Percentiles rank a stretch among this genome's conserved stretches.
Evolutionary conservation across 2,888 invertebrate species (phyloP).

Genomic region (Chironomus tentans): DNA sequence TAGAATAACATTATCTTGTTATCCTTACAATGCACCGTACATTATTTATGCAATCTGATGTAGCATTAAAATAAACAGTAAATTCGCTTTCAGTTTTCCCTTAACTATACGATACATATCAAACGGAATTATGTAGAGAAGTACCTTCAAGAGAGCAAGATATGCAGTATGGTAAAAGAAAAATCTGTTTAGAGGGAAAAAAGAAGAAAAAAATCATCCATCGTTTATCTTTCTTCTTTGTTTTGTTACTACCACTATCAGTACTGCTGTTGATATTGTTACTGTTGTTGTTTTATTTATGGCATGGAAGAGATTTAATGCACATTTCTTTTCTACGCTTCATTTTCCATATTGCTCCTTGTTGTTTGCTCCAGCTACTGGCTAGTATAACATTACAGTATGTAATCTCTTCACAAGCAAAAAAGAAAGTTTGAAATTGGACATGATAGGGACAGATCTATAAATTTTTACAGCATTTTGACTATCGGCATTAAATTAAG

Average conservation of each 20-base stretch:
- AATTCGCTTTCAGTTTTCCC: neutral
- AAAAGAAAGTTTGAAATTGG: neutral
- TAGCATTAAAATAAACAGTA: slow-evolving; percentile 19
- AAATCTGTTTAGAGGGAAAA: neutral
- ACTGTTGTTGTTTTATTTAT: slow-evolving; percentile 4
- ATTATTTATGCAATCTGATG: slow-evolving; percentile 1
- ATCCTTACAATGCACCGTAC: neutral
- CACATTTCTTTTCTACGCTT: neutral
- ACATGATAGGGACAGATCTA: slow-evolving; percentile 1
- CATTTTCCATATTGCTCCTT: too few species aligned
- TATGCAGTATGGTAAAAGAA: neutral
- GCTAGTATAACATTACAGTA: neutral
- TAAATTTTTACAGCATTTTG: slow-evolving; percentile 12
- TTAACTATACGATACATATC: neutral
- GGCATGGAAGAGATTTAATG: slow-evolving; percentile 23
- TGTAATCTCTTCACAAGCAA: neutral
- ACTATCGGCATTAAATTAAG: slow-evolving; percentile 9
- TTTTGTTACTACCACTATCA: neutral
- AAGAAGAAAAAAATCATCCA: neutral
- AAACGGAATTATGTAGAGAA: slow-evolving; percentile 13
- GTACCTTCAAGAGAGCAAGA: neutral
- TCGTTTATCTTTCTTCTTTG: slow-evolving; percentile 6
- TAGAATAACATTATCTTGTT: neutral
- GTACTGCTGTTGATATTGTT: too few species aligned
- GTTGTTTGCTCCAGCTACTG: neutral